Evolutionary conservation across 2,888 invertebrate species (phyloP).

Genomic region (Habrosyne pyritoides): DNA sequence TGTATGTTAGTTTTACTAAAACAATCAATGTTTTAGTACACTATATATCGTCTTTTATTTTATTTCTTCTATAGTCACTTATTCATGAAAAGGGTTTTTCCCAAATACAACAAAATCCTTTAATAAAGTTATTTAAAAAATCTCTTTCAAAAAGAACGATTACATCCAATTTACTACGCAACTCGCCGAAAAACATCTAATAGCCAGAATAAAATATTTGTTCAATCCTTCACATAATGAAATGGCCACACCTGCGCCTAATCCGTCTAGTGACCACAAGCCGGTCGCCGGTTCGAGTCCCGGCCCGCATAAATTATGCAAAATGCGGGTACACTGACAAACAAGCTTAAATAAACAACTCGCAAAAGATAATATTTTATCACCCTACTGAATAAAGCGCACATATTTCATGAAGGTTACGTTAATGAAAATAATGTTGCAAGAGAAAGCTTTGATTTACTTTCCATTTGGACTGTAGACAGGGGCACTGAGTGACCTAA

Average conservation of each 20-base stretch:
- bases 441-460: not conserved
- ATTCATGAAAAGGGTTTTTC: not conserved
- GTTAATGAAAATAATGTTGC: not conserved
- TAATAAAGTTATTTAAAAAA: not conserved
- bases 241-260: conserved; percentile 23
- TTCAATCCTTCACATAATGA: conserved; percentile 12
- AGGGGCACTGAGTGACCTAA: too few species aligned
- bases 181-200: not conserved
- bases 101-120: not conserved
- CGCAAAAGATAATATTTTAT: conserved; percentile 15
- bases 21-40: too few species aligned
- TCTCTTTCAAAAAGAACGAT: not conserved
- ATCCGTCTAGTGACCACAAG: conserved; percentile 20
- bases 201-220: not conserved
- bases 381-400: conserved; percentile 5
- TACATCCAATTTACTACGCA: not conserved
- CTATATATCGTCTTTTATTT: too few species aligned
- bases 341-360: conserved; percentile 23
- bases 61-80: not conserved
- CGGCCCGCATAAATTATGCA: conserved; percentile 45
- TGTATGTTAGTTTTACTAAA: too few species aligned
- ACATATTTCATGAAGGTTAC: conserved; percentile 6
- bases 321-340: conserved; percentile 28
- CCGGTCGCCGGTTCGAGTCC: conserved; percentile 17
- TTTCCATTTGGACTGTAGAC: too few species aligned